Conservation (phyloP, 2,113 vertebrate species). For the Rynchops niger region DNA sequence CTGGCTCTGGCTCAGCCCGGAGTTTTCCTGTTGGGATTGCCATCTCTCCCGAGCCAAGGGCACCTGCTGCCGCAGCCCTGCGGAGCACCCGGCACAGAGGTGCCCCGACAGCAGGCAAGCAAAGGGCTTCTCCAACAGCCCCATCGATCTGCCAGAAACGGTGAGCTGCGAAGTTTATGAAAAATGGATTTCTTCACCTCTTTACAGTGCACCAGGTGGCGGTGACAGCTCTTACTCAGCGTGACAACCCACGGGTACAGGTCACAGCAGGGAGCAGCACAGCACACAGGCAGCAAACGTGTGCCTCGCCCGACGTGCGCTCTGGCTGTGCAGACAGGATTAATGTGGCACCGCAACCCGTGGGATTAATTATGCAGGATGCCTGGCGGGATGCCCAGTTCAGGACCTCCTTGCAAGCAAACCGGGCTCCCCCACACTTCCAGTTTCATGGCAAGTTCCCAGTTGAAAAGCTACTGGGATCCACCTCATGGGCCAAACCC, state of each 20-base stretch:
- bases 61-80: accelerated
- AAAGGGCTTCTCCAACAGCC: neutral
- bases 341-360: neutral
- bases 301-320: accelerated
- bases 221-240: neutral
- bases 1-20: accelerated
- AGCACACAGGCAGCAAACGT: accelerated
- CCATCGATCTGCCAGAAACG: accelerated
- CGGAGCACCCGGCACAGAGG: neutral
- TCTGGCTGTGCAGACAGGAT: neutral
- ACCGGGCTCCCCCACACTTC: accelerated
- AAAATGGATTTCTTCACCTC: slow-evolving; percentile 17
- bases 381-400: neutral
- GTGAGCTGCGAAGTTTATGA: neutral
- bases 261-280: neutral
- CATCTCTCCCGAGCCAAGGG: accelerated
- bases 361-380: neutral
- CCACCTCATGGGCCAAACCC: accelerated
- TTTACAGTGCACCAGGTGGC: accelerated
- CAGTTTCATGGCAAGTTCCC: neutral
- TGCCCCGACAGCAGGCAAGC: accelerated
- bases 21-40: neutral
- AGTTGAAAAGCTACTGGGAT: neutral
- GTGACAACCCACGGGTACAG: accelerated
- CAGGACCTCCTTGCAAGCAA: neutral